Conservation (phyloP, 2,113 vertebrate species). For the Propithecus coquereli region DNA sequence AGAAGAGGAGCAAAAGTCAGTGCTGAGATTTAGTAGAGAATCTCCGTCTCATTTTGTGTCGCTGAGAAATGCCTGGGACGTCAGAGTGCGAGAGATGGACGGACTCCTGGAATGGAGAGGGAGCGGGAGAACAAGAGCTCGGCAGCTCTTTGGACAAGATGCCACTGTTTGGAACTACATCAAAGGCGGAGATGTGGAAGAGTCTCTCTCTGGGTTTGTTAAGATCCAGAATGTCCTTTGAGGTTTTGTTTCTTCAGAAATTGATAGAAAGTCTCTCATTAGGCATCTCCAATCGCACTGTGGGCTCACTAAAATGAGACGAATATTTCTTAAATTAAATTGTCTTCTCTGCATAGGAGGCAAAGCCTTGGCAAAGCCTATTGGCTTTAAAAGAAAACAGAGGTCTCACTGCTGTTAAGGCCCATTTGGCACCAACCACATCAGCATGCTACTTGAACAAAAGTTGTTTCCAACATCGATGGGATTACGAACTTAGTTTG, state of each 20-base stretch:
- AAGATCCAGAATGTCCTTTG: constrained; percentile 20
- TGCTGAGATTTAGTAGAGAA: background rate
- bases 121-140: background rate
- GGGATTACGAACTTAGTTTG: background rate
- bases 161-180: constrained; percentile 42
- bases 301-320: constrained; percentile 38
- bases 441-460: background rate
- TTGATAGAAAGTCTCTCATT: constrained; percentile 35
- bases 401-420: background rate
- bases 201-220: background rate
- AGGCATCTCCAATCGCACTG: background rate
- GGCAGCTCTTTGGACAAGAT: background rate
- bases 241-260: constrained; percentile 52
- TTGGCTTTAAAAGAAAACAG: background rate
- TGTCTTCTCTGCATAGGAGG: background rate
- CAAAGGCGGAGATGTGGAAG: constrained; percentile 25
- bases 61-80: background rate
- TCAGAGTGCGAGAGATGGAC: background rate
- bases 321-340: constrained; percentile 42
- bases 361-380: background rate
- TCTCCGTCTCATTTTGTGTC: background rate
- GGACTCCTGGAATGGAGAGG: background rate
- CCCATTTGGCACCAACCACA: background rate
- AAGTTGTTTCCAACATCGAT: background rate
- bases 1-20: background rate